A percentile compares a stretch with the other conserved stretches of the same genome.
These are phyloP conservation scores for Orycteropus afer DNA, from an alignment of 2,113 vertebrate genomes.

Conservation along the genomic window DNA sequence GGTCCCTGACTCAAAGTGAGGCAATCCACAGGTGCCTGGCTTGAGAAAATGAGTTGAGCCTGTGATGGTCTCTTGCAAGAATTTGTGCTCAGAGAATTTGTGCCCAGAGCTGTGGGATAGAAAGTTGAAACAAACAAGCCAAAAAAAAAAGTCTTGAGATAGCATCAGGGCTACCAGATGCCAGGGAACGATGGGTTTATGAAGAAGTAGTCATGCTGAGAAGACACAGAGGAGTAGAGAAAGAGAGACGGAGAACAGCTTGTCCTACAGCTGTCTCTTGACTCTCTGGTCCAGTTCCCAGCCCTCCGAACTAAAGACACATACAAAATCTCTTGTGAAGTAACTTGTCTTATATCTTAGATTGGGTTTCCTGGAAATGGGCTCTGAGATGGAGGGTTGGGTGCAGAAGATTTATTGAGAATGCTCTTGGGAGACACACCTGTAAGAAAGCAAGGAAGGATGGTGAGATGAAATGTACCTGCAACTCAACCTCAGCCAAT, in stretches of 20 bases:
- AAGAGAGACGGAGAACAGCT: background rate
- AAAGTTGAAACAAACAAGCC: too few relatives aligned
- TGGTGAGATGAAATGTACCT: background rate
- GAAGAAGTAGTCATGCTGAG: background rate
- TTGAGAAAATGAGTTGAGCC: too few relatives aligned
- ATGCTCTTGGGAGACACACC: background rate
- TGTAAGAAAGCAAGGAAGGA: background rate
- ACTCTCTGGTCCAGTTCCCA: background rate
- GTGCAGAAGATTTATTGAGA: background rate
- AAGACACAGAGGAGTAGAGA: background rate
- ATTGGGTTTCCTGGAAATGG: too few relatives aligned
- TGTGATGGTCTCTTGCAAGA: background rate
- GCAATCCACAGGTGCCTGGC: too few relatives aligned
- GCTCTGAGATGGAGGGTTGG: background rate
- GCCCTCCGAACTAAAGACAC: too few relatives aligned
- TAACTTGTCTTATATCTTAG: background rate
- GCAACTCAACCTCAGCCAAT: background rate
- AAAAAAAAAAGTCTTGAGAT: background rate
- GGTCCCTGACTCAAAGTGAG: too few relatives aligned
- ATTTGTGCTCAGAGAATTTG: background rate
- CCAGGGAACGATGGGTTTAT: background rate
- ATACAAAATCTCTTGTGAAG: background rate
- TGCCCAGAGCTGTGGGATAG: too few relatives aligned
- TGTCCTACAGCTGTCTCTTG: background rate
- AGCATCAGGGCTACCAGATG: background rate